phyloP scores from a whole-genome alignment of 2,113 vertebrate genomes.

The Agelaius phoeniceus region DNA sequence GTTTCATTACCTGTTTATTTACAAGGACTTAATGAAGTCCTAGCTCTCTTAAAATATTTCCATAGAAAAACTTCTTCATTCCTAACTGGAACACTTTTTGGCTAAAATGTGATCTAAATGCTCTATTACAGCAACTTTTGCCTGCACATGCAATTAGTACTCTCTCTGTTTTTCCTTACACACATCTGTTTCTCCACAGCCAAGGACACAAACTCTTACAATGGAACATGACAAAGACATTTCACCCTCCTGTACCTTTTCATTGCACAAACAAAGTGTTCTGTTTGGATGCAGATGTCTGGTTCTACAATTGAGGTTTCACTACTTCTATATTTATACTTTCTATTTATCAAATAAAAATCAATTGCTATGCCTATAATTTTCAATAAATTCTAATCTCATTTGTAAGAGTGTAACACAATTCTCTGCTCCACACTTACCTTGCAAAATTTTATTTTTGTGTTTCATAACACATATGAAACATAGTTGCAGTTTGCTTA shows the following conservation, averaged over 20 bases:
- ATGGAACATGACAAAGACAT: not conserved
- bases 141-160: not conserved
- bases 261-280: not conserved
- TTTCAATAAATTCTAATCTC: not conserved
- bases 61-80: not conserved
- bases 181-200: not conserved
- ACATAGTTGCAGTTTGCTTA: not conserved
- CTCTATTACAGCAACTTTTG: not conserved
- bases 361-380: not conserved
- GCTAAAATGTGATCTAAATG: not conserved
- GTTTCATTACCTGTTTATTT: not conserved
- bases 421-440: not conserved
- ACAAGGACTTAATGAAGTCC: not conserved
- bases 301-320: not conserved
- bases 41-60: not conserved
- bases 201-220: not conserved
- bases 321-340: not conserved
- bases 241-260: not conserved
- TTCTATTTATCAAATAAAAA: not conserved
- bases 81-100: not conserved
- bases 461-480: not conserved
- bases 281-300: not conserved
- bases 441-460: conserved; percentile 6
- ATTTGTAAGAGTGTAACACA: not conserved
- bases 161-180: not conserved